phyloP scores from a whole-genome alignment of 1,140 invertebrate species.

The Bathynomus jamesi region DNA sequence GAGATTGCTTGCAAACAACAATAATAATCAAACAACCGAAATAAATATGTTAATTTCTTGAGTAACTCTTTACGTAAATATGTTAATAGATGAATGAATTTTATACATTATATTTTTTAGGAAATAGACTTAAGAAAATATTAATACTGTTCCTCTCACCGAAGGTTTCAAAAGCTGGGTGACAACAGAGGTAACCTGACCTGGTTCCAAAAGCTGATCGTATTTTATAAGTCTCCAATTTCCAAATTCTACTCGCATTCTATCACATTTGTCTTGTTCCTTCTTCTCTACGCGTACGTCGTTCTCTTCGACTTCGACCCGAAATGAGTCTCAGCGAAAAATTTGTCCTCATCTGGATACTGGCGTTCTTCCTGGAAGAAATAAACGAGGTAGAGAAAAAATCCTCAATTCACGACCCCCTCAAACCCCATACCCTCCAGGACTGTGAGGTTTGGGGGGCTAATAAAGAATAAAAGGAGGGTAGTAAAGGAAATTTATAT shows the following conservation, averaged over 20 bases:
- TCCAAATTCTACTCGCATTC: conserved; percentile 38
- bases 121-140: background rate
- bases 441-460: too few species aligned
- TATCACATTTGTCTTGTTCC: conserved; percentile 44
- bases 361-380: conserved; percentile 45
- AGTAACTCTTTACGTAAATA: too few species aligned
- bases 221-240: conserved; percentile 39
- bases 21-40: too few species aligned
- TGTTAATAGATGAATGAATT: too few species aligned
- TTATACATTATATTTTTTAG: too few species aligned
- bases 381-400: conserved; percentile 42
- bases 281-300: conserved; percentile 45
- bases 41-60: too few species aligned
- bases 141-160: background rate
- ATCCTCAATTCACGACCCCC: too few species aligned
- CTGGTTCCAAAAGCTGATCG: conserved; percentile 32
- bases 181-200: conserved; percentile 39
- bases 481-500: too few species aligned
- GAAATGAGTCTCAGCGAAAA: conserved; percentile 40
- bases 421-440: too few species aligned
- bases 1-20: too few species aligned
- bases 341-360: conserved; percentile 45
- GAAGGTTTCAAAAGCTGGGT: conserved; percentile 37
- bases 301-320: conserved; percentile 44
- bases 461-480: too few species aligned